These are phyloP conservation scores for Zosterops hypoxanthus DNA, from an alignment of 2,113 vertebrate species.

Conservation along the genomic window DNA sequence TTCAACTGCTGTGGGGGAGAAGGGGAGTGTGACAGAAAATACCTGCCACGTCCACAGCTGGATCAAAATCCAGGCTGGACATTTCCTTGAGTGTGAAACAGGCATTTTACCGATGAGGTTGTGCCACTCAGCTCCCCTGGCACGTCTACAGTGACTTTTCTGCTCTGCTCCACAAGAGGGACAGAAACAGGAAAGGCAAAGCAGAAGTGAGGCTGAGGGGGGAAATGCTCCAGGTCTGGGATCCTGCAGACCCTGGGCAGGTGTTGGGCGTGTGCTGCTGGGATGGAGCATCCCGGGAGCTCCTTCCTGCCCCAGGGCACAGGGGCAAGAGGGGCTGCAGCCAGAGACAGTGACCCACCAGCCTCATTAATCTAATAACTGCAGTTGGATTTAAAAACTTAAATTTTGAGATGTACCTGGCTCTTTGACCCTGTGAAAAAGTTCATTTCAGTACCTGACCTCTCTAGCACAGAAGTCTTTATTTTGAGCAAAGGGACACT, in stretches of 20 bases:
- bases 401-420: not conserved
- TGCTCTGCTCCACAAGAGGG: not conserved
- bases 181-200: not conserved
- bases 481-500: slow-evolving; percentile 53
- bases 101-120: not conserved
- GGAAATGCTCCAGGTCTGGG: accelerated
- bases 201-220: not conserved
- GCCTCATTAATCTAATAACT: not conserved
- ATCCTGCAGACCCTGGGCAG: accelerated
- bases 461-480: not conserved
- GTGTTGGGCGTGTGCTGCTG: accelerated
- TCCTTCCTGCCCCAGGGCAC: not conserved
- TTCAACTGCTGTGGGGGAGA: accelerated
- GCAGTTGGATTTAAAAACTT: not conserved
- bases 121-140: not conserved
- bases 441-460: not conserved
- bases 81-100: not conserved
- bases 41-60: not conserved
- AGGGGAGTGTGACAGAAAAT: not conserved
- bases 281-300: not conserved
- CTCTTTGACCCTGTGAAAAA: not conserved
- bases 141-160: accelerated
- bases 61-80: not conserved
- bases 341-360: accelerated
- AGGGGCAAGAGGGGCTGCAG: not conserved